phyloP scores from a whole-genome alignment of 2,113 vertebrate species.

The Carollia perspicillata region DNA sequence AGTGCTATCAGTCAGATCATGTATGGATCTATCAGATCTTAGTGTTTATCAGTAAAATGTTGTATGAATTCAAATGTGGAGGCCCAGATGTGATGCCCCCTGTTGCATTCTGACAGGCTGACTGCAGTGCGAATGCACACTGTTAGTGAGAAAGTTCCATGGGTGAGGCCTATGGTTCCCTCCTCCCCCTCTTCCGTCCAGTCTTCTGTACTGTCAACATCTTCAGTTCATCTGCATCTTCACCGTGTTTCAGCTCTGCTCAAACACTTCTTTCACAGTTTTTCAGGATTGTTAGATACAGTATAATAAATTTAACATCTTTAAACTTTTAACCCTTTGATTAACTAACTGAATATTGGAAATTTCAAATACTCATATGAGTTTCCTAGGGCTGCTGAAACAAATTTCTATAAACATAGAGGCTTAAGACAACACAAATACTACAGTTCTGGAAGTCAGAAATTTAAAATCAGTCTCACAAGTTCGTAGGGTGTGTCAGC shows the following conservation, averaged over 20 bases:
- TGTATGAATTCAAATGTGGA: neutral
- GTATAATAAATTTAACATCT: neutral
- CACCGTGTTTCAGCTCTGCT: neutral
- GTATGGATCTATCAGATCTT: neutral
- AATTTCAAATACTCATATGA: neutral
- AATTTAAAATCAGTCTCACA: neutral
- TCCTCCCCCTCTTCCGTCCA: neutral
- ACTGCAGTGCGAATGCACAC: too few species aligned
- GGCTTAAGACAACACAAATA: neutral
- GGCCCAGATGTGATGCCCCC: too few species aligned
- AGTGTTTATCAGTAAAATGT: neutral
- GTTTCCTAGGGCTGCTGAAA: neutral
- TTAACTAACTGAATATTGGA: neutral
- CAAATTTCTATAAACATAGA: neutral
- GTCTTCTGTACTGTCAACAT: neutral
- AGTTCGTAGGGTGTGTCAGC: neutral
- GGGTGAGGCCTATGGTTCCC: rapidly evolving
- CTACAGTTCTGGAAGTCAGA: neutral
- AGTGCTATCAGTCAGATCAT: neutral
- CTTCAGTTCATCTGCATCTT: neutral
- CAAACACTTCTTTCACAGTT: neutral
- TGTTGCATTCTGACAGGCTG: neutral
- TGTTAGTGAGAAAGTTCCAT: neutral
- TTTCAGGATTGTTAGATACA: neutral
- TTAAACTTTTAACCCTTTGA: neutral